phyloP scores from a whole-genome alignment of 2,888 invertebrate species.

The Nomada fucata region DNA sequence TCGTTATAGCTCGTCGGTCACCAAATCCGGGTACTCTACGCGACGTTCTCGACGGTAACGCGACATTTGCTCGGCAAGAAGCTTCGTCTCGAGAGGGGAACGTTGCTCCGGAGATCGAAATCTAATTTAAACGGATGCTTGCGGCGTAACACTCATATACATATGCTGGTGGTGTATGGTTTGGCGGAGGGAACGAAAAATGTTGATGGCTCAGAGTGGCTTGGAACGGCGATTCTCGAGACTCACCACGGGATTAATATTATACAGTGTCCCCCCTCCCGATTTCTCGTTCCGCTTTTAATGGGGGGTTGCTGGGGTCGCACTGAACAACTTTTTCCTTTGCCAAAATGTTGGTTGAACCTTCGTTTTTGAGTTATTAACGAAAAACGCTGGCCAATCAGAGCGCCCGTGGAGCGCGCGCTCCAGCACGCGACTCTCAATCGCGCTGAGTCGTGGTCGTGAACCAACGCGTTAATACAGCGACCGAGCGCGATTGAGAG shows the following conservation, averaged over 20 bases:
- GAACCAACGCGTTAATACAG: no score
- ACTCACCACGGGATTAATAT: constrained; percentile 12
- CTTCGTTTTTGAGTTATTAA: no score
- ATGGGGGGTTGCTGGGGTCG: no score
- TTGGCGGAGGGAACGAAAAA: constrained; percentile 20
- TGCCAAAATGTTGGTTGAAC: no score
- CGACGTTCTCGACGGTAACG: constrained; percentile 10
- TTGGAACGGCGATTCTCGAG: constrained; percentile 54
- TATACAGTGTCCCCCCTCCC: not conserved
- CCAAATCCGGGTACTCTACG: constrained; percentile 7
- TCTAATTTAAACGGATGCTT: constrained; percentile 46
- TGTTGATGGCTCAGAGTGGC: constrained; percentile 18
- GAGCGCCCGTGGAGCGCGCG: no score
- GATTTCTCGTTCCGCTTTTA: no score
- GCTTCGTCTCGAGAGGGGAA: constrained; percentile 9
- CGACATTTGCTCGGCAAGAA: constrained; percentile 11
- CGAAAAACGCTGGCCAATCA: no score
- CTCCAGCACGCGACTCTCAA: no score
- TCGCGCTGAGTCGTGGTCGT: no score
- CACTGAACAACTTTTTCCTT: no score
- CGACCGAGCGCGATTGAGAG: no score
- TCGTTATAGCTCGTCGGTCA: constrained; percentile 32
- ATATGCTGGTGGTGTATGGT: constrained; percentile 16
- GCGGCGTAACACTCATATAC: constrained; percentile 50
- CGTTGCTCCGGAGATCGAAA: constrained; percentile 24